Conservation (phyloP, 1,140 invertebrate species). For the Aplysia californica region DNA sequence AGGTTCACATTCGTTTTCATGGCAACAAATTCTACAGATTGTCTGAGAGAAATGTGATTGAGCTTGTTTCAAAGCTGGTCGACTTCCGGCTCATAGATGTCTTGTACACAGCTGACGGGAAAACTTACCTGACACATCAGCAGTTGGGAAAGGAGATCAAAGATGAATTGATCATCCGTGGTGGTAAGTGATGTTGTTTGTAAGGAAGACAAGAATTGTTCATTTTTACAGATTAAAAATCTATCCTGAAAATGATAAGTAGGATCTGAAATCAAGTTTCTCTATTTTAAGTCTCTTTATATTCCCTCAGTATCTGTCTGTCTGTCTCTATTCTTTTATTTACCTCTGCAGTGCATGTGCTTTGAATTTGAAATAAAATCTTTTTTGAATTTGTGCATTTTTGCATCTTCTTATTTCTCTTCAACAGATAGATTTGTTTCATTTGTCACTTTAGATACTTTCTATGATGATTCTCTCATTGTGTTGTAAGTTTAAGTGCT, state of each 20-base stretch:
- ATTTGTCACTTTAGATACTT: too few species aligned
- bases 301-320: neutral
- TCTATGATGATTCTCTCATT: too few species aligned
- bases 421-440: too few species aligned
- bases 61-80: conserved; percentile 91
- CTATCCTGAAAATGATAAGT: neutral
- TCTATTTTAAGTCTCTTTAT: neutral
- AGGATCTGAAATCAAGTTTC: neutral
- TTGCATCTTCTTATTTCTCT: too few species aligned
- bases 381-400: too few species aligned
- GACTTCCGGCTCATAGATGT: conserved; percentile 91
- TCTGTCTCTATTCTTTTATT: neutral
- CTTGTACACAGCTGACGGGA: conserved; percentile 95
- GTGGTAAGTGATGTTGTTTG: conserved; percentile 70
- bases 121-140: conserved; percentile 95
- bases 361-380: neutral
- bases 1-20: too few species aligned
- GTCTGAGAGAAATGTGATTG: conserved; percentile 96
- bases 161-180: conserved; percentile 89
- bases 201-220: neutral
- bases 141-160: conserved; percentile 90
- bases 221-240: neutral
- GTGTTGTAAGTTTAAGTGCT: too few species aligned
- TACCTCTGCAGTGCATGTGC: neutral
- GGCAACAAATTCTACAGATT: conserved; percentile 83